Evolutionary conservation across 64 coral and sea anemone species (phyloP).

Genomic region (Anthopleura sola): DNA sequence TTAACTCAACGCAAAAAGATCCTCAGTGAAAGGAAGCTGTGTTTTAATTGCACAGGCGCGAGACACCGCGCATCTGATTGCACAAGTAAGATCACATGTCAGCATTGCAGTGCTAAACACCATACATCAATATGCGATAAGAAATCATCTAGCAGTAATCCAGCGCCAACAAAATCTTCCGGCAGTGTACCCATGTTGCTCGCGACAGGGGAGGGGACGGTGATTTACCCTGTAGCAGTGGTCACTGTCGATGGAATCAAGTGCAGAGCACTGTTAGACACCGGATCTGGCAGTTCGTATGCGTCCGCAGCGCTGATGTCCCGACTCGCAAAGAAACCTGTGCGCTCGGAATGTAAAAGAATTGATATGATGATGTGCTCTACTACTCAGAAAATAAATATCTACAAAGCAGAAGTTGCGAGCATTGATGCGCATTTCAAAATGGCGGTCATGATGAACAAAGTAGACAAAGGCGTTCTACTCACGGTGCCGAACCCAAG

Average conservation of each 20-base stretch:
- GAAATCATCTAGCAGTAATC: neutral
- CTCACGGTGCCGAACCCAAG: conserved; percentile 33
- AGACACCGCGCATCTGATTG: conserved; percentile 36
- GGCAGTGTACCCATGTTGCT: neutral
- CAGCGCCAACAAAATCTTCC: conserved; percentile 29
- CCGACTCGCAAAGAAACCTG: conserved; percentile 5
- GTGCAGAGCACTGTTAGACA: conserved; percentile 52
- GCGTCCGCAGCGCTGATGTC: conserved; percentile 35
- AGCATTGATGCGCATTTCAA: conserved; percentile 20
- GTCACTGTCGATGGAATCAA: conserved; percentile 4
- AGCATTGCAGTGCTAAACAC: conserved; percentile 20
- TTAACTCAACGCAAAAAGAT: neutral
- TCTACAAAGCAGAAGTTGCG: conserved; percentile 16
- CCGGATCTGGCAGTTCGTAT: conserved; percentile 36
- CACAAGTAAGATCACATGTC: neutral
- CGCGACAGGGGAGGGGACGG: conserved; percentile 1
- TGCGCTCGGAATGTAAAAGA: conserved; percentile 3
- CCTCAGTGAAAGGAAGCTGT: conserved; percentile 25
- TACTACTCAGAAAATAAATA: conserved; percentile 14
- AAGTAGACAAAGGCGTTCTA: conserved; percentile 34
- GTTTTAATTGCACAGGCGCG: conserved; percentile 39
- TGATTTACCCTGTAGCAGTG: conserved; percentile 31
- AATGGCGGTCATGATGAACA: conserved; percentile 23
- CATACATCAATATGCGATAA: conserved; percentile 50
- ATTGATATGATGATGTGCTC: conserved; percentile 67